phyloP scores from a whole-genome alignment of 2,797 vertebrate species.

The Malurus splendens region DNA sequence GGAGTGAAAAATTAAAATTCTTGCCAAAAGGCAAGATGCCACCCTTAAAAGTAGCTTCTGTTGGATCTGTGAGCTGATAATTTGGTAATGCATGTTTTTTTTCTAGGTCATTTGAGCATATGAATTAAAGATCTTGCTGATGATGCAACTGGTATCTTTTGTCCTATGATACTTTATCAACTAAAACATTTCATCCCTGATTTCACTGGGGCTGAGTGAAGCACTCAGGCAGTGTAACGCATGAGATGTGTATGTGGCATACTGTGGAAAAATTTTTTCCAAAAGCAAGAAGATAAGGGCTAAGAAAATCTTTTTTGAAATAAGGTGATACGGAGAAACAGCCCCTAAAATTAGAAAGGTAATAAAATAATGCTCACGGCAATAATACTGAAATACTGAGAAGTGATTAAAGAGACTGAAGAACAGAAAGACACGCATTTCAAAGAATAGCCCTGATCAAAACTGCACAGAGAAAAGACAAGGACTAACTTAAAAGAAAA shows the following conservation, averaged over 20 bases:
- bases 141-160: neutral
- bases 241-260: neutral
- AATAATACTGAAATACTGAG: neutral
- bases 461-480: neutral
- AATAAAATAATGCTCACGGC: neutral
- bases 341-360: neutral
- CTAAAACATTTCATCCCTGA: neutral
- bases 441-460: neutral
- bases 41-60: neutral
- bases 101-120: constrained; percentile 14
- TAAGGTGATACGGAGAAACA: neutral
- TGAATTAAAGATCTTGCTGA: neutral
- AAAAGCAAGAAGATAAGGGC: neutral
- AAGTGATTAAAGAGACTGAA: neutral
- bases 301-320: neutral
- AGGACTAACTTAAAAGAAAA: neutral
- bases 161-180: neutral
- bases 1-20: constrained; percentile 2
- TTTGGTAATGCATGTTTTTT: neutral
- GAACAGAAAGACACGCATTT: neutral
- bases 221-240: neutral
- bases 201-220: neutral
- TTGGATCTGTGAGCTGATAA: constrained; percentile 23
- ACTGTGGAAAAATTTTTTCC: neutral
- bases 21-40: constrained; percentile 11